Conservation (phyloP, 2,888 invertebrate genomes). For the Orgyia antiqua region DNA sequence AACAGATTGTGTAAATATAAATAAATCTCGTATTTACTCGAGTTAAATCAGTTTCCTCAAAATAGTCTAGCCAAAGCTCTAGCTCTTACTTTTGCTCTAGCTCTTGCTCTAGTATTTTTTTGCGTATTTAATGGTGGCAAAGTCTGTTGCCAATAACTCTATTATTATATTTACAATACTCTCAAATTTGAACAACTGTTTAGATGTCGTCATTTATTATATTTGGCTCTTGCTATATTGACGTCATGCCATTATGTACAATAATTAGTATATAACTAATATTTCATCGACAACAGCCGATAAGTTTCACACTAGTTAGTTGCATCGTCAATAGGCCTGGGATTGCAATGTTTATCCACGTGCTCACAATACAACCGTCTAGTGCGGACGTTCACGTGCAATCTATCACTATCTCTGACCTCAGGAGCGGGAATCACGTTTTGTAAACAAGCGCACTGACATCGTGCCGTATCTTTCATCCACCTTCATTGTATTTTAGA, state of each 20-base stretch:
- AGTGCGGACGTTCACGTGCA: conserved; percentile 40
- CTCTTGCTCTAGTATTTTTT: too few relatives aligned
- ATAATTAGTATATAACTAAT: conserved; percentile 15
- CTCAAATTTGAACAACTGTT: conserved; percentile 22
- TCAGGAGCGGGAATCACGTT: conserved; percentile 43
- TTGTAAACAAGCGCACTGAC: conserved; percentile 26
- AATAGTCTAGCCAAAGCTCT: too few relatives aligned
- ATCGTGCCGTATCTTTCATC: conserved; percentile 20
- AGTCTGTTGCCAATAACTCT: conserved; percentile 17
- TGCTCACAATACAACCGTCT: conserved; percentile 31
- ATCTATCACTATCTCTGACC: conserved; percentile 36
- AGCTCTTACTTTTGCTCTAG: too few relatives aligned
- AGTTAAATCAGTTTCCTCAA: too few relatives aligned
- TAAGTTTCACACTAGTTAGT: conserved; percentile 15
- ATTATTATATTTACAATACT: conserved; percentile 15
- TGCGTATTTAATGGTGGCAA: conserved; percentile 1
- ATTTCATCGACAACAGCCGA: conserved; percentile 21
- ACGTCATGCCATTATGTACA: conserved; percentile 25
- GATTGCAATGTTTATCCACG: conserved; percentile 35
- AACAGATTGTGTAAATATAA: too few relatives aligned
- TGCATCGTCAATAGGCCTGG: conserved; percentile 28
- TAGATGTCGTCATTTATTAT: conserved; percentile 14
- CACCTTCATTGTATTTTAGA: conserved; percentile 12
- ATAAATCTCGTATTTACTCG: too few relatives aligned
- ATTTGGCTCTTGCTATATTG: conserved; percentile 20